A percentile compares a stretch with the other conserved stretches of the same genome.
Evolutionary conservation across 2,797 vertebrate species (phyloP).

Genomic region (Anguilla pacifica): DNA sequence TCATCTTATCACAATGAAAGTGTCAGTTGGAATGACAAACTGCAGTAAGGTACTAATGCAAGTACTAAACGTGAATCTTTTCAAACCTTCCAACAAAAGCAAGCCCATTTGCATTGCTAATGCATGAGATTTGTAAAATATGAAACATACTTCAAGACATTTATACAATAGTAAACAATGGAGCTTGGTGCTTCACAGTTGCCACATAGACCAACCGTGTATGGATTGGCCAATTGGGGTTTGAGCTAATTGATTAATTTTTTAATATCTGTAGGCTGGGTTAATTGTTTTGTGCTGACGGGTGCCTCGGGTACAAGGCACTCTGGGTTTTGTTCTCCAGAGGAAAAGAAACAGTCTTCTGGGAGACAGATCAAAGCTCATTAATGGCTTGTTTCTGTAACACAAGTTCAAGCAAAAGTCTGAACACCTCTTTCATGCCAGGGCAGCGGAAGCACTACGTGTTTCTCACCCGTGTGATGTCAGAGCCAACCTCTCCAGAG

Average conservation of each 20-base stretch:
- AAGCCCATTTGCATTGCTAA: neutral
- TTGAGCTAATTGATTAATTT: neutral
- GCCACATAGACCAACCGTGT: neutral
- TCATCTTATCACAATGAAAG: neutral
- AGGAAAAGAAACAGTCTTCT: neutral
- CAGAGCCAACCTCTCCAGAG: neutral
- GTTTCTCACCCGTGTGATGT: conserved; percentile 3
- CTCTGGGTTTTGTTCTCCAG: neutral
- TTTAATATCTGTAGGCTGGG: neutral
- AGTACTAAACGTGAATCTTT: no score
- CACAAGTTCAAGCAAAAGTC: neutral
- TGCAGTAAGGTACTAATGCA: no score
- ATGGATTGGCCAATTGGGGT: neutral
- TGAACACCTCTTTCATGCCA: neutral
- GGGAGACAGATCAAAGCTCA: conserved; percentile 2
- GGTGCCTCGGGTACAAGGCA: neutral
- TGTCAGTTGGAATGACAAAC: neutral
- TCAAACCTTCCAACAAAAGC: neutral
- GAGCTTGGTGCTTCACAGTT: neutral
- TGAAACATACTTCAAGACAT: neutral
- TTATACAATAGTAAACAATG: neutral
- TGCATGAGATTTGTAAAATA: neutral
- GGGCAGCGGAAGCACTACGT: neutral
- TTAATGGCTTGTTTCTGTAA: neutral
- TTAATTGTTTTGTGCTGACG: conserved; percentile 12